phyloP scores from a whole-genome alignment of 2,113 vertebrate species.

The Ardeotis arabs region DNA sequence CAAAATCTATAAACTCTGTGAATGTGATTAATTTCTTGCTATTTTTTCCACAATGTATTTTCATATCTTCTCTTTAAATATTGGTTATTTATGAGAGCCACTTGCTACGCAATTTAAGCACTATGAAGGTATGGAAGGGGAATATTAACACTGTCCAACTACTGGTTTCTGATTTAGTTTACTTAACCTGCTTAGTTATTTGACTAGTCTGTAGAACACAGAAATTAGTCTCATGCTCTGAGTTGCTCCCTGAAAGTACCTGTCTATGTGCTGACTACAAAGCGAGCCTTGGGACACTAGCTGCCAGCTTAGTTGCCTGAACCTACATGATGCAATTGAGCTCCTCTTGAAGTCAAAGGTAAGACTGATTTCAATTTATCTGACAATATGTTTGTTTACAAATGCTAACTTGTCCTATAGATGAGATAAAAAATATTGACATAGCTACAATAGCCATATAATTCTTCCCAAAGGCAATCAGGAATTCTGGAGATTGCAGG shows the following conservation, averaged over 20 bases:
- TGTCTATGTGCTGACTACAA: not conserved
- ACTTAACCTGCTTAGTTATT: not conserved
- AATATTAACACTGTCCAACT: not conserved
- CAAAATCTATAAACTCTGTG: not conserved
- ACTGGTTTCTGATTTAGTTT: constrained; percentile 5
- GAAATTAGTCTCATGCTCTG: not conserved
- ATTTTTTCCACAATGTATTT: not conserved
- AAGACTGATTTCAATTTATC: not conserved
- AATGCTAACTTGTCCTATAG: constrained; percentile 4
- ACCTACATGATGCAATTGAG: not conserved
- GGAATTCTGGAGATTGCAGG: not conserved
- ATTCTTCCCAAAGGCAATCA: not conserved
- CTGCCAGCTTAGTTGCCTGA: not conserved
- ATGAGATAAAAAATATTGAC: constrained; percentile 21
- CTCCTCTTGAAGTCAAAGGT: not conserved
- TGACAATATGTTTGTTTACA: constrained; percentile 36
- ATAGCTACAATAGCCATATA: not conserved
- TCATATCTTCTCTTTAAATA: not conserved
- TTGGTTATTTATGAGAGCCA: not conserved
- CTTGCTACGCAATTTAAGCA: not conserved
- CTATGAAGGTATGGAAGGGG: not conserved
- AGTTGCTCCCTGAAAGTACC: not conserved
- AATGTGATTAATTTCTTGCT: not conserved
- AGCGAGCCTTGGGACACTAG: not conserved
- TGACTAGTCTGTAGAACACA: not conserved